Evolutionary conservation across 2,888 invertebrate genomes (phyloP), one percentile per base, ranked within the genome.

Genomic region (Drosophila flavopinicola): DNA sequence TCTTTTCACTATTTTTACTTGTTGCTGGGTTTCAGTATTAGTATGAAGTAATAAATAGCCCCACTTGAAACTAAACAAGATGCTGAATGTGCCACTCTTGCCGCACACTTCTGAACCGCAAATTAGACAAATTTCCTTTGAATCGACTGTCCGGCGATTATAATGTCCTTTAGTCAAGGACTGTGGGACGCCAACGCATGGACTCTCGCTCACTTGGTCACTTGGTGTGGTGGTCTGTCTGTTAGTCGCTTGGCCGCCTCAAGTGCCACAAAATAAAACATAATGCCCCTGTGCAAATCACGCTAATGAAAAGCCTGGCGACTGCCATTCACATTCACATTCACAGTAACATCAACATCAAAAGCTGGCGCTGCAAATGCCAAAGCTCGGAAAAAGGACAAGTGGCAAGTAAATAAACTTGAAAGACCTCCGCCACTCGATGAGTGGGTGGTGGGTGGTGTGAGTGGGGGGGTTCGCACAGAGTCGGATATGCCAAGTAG

Each of bases 401-500:
- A 80, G 85, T 85, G 78, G 76, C 58, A 68, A 85, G 85, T 85
- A 83, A 83, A 85, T 83, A 83, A 83, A 83, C 87, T 82, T 76
- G 69, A 82, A 78, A 76, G 60, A 66, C 64, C 65, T n/a, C 75
- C 65, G 11, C 75, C 82, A 83, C 82, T 85, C 61, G 70, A 73
- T 71, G 45, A 30, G 56, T n/a, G n/a, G n/a, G n/a, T n/a, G 11
- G 30, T 13, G 35, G 30, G 45, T 1, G 32, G 47, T n/a, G n/a
- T n/a, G n/a, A n/a, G n/a, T 20, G 6, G 2, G 25, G 20, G 10
- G 1, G 23, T n/a, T 11, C 9, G 33, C 6, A 38, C 23, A 30
- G 17, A 37, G 63, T 37, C 47, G 60, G 84, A 80, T 85, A 79
- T 80, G 84, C 70, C 84, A 74, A 80, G 86, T 85, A 83, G 86